These are phyloP conservation scores for Oligia fasciuncula DNA, from an alignment of 2,888 invertebrate genomes.

Conservation along the genomic window DNA sequence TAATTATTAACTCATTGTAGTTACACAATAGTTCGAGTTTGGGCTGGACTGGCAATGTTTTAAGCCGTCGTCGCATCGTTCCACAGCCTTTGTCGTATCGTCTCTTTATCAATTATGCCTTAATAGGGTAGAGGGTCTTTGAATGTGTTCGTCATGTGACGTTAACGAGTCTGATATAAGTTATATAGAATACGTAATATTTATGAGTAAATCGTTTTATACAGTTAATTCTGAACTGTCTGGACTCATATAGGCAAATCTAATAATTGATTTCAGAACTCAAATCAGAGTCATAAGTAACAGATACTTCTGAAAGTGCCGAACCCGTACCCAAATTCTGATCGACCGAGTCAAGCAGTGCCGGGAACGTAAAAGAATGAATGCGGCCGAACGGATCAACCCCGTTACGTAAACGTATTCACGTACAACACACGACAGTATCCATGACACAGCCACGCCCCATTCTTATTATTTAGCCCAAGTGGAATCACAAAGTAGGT, in stretches of 20 bases:
- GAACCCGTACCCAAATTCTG: no score
- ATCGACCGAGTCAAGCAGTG: no score
- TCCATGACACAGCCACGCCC: no score
- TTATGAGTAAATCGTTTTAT: conserved; percentile 3
- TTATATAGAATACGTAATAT: neutral
- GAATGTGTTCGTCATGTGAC: conserved; percentile 20
- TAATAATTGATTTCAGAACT: neutral
- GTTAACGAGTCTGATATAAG: conserved; percentile 28
- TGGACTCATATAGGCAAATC: no score
- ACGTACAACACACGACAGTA: no score
- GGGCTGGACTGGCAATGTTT: conserved; percentile 26
- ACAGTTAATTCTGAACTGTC: neutral
- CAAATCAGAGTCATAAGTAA: neutral
- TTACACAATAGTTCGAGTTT: conserved; percentile 56
- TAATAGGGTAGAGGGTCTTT: conserved; percentile 39
- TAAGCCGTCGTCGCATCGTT: neutral
- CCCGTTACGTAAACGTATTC: no score
- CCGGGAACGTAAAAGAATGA: no score
- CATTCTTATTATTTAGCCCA: neutral
- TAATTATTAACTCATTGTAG: conserved; percentile 52
- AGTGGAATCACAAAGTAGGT: neutral
- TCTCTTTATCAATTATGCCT: conserved; percentile 53
- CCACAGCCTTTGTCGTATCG: conserved; percentile 37
- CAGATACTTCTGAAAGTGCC: no score
- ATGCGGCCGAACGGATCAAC: no score